Base-by-base conservation (phyloP, 2,113 vertebrate genomes). In the Pantherophis guttatus region DNA sequence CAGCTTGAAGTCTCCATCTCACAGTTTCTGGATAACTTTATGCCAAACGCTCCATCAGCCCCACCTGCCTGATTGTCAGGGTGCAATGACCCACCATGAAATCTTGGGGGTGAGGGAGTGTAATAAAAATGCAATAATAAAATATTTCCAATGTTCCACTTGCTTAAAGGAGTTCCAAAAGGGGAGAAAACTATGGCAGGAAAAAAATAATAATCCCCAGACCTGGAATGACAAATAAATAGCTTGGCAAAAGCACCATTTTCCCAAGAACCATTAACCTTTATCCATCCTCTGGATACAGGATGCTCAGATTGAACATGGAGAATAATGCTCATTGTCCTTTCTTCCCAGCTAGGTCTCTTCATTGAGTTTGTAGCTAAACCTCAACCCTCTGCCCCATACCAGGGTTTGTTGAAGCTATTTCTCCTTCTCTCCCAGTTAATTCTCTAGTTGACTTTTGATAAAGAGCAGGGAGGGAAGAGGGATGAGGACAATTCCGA, bases 391-490 rank as follows among this genome's bases (percentile, higher is more conserved):
- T 11, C 12, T 50, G 26, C 10, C 55, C 48, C 91, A 24, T 58
- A 39, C 4, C 13, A 81, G 57, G 0, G 39, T 91, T 93, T 91
- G 24, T 1, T 48, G 21, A 33, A 89, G 13, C 59, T 93, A 86
- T 39, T 92, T 86, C 9, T 62, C 1, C 17, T 52, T 12, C 88
- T 44, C 89, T 86, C 29, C 87, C 86, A 93, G 91, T 23, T 81
- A 3, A 1, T 52, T 93, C 86, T 70, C 53, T 55, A 23, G 54
- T 70, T 95, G 92, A 44, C 13, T 93, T 90, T 92, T 57, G 88
- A 86, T 87, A 55, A 33, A n/a, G 65, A 55, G 39, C 33, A 44
- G 54, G 88, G 19, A 59, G n/a, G n/a, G 54, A 57, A 93, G 70
- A 90, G 44, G 8, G 70, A 90, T 90, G 92, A 86, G n/a, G 58